Evolutionary conservation across 2,888 invertebrate genomes (phyloP).

Genomic region (Entomobrya multifasciata): DNA sequence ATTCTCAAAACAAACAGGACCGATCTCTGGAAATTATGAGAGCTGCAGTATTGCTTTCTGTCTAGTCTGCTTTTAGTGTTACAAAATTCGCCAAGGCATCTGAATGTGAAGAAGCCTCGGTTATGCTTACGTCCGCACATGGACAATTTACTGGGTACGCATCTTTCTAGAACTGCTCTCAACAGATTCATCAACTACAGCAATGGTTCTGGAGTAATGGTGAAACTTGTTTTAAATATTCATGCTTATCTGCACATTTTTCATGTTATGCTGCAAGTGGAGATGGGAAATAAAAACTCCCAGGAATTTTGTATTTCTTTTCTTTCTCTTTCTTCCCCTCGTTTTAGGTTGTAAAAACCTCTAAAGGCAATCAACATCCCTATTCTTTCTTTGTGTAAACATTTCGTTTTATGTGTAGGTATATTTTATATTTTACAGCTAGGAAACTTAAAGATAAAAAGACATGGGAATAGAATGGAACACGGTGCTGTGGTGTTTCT

Average conservation of each 20-base stretch:
- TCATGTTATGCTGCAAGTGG: not conserved
- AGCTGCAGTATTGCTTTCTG: conserved; percentile 32
- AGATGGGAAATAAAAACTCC: not conserved
- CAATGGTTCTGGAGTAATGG: not conserved
- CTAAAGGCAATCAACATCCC: not conserved
- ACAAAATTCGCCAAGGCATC: not conserved
- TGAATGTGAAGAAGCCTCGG: no score
- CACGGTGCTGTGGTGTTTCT: not conserved
- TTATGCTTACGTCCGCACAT: no score
- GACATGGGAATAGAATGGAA: conserved; percentile 1
- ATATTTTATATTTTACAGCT: not conserved
- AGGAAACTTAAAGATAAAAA: not conserved
- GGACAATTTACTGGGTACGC: not conserved
- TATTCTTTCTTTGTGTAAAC: conserved; percentile 16
- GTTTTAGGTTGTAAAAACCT: not conserved
- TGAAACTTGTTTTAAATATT: not conserved
- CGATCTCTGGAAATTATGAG: no score
- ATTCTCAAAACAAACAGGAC: no score
- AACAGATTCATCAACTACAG: not conserved
- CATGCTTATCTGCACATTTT: not conserved
- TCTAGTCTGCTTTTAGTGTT: not conserved
- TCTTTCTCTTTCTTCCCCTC: not conserved
- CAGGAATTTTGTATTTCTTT: conserved; percentile 31
- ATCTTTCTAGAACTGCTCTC: not conserved
- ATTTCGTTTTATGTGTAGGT: not conserved